A percentile compares a stretch with the other conserved stretches of the same genome.
phyloP scores from a whole-genome alignment of 1,140 invertebrate genomes.

The Pseudomyrmex flavicornis region DNA sequence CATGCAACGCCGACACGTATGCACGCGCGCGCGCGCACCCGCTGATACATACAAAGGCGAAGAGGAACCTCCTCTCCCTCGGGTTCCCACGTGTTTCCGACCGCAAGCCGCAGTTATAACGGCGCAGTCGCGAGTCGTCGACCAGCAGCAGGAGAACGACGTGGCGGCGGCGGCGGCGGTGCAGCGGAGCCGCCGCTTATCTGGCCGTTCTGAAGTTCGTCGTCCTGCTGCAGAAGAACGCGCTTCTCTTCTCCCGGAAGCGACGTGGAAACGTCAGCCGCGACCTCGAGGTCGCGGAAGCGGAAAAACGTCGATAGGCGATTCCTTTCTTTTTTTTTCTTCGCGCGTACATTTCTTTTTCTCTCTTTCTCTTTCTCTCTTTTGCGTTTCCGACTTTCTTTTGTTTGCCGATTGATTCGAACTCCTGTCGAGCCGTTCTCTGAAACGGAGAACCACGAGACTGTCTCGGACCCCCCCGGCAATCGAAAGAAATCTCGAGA shows the following conservation, averaged over 20 bases:
- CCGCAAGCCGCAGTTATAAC: constrained; percentile 78
- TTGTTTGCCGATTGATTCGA: neutral
- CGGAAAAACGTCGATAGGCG: constrained; percentile 32
- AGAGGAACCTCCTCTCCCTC: constrained; percentile 69
- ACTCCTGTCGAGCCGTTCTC: no score
- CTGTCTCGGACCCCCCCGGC: no score
- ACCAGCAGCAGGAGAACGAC: constrained; percentile 69
- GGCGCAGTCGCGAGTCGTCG: constrained; percentile 76
- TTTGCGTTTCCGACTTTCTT: neutral
- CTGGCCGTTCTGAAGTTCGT: constrained; percentile 59
- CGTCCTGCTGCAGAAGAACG: constrained; percentile 63
- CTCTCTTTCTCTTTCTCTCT: neutral
- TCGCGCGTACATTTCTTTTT: neutral
- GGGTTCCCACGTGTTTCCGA: constrained; percentile 81
- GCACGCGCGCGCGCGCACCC: constrained; percentile 34
- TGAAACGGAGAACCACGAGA: no score
- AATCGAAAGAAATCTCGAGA: no score
- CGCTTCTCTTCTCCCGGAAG: constrained; percentile 39
- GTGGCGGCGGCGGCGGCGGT: constrained; percentile 32
- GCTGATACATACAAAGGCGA: constrained; percentile 56
- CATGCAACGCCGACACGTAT: constrained; percentile 53
- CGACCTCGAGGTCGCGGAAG: constrained; percentile 38
- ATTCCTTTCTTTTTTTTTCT: neutral
- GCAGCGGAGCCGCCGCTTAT: constrained; percentile 26
- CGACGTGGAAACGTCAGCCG: constrained; percentile 55